These are phyloP conservation scores for Gambelia wislizenii DNA, from an alignment of 2,797 vertebrate species.

Conservation along the genomic window DNA sequence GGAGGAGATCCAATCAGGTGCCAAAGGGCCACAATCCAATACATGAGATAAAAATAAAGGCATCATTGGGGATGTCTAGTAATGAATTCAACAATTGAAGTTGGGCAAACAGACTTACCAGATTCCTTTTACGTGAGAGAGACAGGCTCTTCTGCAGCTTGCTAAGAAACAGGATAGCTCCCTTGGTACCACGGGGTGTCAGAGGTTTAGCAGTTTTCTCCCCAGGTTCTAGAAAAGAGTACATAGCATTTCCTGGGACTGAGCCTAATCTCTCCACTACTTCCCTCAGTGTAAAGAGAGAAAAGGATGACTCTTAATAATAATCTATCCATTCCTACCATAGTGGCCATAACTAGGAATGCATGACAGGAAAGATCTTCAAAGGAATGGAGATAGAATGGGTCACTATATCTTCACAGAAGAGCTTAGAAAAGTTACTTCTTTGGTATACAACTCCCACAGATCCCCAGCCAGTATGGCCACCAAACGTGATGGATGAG, in stretches of 20 bases:
- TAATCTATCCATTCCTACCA: background rate
- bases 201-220: constrained; percentile 66
- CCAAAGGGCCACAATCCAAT: background rate
- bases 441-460: too few relatives aligned
- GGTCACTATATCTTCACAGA: background rate
- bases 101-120: constrained; percentile 41
- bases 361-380: background rate
- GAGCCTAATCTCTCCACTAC: background rate
- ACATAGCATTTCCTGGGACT: background rate
- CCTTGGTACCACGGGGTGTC: constrained; percentile 75
- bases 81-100: background rate
- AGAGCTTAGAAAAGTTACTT: too few relatives aligned
- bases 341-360: background rate
- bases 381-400: background rate
- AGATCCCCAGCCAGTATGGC: too few relatives aligned
- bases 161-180: constrained; percentile 90
- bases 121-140: constrained; percentile 60
- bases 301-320: background rate
- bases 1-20: background rate
- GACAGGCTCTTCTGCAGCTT: constrained; percentile 85
- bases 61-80: background rate
- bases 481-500: too few relatives aligned
- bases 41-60: background rate
- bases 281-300: background rate
- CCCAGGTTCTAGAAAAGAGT: constrained; percentile 69